Conservation (phyloP, 2,797 vertebrate species). For the Eurystomus glaucurus region DNA sequence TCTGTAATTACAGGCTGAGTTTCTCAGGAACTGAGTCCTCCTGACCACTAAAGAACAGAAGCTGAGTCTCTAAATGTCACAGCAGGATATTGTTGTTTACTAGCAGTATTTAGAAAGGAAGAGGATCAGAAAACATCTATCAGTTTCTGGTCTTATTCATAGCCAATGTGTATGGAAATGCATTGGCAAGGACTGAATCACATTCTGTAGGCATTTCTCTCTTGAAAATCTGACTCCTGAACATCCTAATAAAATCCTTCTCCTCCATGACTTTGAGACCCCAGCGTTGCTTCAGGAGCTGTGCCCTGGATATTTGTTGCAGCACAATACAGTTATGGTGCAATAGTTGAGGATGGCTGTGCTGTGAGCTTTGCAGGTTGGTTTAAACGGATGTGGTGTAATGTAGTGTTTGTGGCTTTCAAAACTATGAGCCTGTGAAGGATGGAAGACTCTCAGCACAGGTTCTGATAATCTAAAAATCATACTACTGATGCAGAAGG, state of each 20-base stretch:
- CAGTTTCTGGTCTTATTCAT: neutral
- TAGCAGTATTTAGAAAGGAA: neutral
- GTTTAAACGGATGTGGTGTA: neutral
- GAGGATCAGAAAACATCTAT: neutral
- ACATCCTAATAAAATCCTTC: neutral
- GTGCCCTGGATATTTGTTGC: neutral
- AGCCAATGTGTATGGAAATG: neutral
- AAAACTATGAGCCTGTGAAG: neutral
- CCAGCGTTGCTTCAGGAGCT: neutral
- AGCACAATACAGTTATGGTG: neutral
- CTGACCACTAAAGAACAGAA: neutral
- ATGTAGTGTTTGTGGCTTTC: fast-evolving
- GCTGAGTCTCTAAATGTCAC: neutral
- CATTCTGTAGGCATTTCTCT: neutral
- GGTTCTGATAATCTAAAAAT: neutral
- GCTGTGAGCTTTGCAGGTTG: neutral
- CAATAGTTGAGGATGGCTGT: fast-evolving
- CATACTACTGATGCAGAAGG: neutral
- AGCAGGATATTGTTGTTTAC: neutral
- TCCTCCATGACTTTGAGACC: neutral
- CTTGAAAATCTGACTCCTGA: neutral
- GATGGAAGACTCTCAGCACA: neutral
- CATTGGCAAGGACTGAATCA: neutral
- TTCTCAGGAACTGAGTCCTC: neutral
- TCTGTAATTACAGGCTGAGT: neutral